A percentile compares a stretch with the other conserved stretches of the same genome.
phyloP scores from a whole-genome alignment of 2,113 vertebrate species.

The Candoia aspera region DNA sequence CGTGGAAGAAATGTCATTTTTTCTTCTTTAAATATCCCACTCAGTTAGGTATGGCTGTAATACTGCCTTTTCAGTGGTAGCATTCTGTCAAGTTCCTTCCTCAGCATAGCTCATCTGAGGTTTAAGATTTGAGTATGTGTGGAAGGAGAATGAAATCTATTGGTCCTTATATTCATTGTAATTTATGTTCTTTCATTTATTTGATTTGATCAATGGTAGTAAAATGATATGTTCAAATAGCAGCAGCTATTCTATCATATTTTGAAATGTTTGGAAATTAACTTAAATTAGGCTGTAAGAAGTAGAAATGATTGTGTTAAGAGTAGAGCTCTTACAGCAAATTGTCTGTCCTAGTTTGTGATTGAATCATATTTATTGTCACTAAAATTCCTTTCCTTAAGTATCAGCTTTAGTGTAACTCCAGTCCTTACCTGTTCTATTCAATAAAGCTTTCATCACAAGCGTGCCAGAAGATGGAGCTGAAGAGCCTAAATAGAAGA shows the following conservation, averaged over 20 bases:
- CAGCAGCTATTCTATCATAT: not conserved
- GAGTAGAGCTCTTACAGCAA: not conserved
- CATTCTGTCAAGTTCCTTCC: not conserved
- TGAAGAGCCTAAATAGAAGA: slow-evolving; percentile 27
- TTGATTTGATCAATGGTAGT: not conserved
- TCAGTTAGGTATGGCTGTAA: not conserved
- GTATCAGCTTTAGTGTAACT: not conserved
- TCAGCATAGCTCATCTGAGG: not conserved
- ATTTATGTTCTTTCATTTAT: not conserved
- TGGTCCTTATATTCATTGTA: not conserved
- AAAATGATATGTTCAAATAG: not conserved
- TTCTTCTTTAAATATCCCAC: not conserved
- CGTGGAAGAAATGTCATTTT: not conserved
- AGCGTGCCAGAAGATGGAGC: slow-evolving; percentile 20
- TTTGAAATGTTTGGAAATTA: not conserved
- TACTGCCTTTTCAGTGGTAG: too few species aligned
- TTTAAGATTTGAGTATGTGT: not conserved
- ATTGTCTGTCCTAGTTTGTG: not conserved
- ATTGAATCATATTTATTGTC: not conserved
- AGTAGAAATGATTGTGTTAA: not conserved
- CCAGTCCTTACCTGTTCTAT: not conserved
- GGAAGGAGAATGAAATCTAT: not conserved
- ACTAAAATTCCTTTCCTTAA: not conserved
- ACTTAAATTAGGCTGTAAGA: not conserved
- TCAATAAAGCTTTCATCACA: not conserved